A percentile compares a stretch with the other conserved stretches of the same genome.
phyloP scores from a whole-genome alignment of 2,113 vertebrate species.

The Dolichallabes microphthalmus region DNA sequence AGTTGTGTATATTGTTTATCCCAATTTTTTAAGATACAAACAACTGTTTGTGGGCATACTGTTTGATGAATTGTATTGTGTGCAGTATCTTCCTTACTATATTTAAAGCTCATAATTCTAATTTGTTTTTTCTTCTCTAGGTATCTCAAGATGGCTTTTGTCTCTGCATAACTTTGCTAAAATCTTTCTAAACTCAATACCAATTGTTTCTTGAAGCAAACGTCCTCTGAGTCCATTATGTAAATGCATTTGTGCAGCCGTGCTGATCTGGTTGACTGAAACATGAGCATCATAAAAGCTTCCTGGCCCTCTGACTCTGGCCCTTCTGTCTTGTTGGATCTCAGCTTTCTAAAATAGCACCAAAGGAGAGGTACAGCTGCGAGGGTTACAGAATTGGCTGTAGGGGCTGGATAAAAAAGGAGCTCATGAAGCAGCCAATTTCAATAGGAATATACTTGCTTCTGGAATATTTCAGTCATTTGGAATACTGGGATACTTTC shows the following conservation, averaged over 20 bases:
- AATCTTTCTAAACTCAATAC: constrained; percentile 61
- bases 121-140: constrained; percentile 57
- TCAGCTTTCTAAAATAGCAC: constrained; percentile 67
- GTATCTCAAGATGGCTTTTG: constrained; percentile 79
- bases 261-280: constrained; percentile 70
- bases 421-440: constrained; percentile 32
- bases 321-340: constrained; percentile 68
- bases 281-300: constrained; percentile 79
- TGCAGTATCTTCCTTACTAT: background rate
- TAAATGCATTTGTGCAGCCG: constrained; percentile 72
- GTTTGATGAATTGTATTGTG: background rate
- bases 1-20: background rate
- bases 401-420: constrained; percentile 49
- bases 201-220: constrained; percentile 33
- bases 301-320: constrained; percentile 68
- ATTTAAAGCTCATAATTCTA: constrained; percentile 8
- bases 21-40: background rate
- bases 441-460: constrained; percentile 63
- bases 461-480: constrained; percentile 37
- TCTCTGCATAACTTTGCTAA: constrained; percentile 68
- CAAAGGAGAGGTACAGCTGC: constrained; percentile 73
- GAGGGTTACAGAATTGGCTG: constrained; percentile 57
- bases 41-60: background rate
- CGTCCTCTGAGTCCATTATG: constrained; percentile 77
- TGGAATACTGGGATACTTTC: constrained; percentile 48